Conservation (phyloP, 1,140 invertebrate genomes). For the Alviniconcha marisindica region DNA sequence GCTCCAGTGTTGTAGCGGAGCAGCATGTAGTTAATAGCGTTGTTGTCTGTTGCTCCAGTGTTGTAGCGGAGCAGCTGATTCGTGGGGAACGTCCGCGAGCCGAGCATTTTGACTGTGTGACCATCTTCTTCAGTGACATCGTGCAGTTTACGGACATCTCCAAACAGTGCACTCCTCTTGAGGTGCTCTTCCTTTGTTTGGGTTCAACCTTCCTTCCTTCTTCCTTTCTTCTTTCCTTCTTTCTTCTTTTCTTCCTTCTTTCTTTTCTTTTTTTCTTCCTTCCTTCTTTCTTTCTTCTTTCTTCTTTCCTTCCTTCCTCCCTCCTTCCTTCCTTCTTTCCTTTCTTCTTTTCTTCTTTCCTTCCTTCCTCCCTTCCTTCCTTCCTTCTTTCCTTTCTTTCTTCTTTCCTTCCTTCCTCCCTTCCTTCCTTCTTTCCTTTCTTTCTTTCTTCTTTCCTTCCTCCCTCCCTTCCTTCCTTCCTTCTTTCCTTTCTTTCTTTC, state of each 20-base stretch:
- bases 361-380: background rate
- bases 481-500: background rate
- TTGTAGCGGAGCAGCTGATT: conserved; percentile 57
- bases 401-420: background rate
- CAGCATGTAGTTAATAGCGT: too few species aligned
- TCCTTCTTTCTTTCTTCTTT: background rate
- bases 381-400: conserved; percentile 14
- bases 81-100: conserved; percentile 71
- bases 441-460: background rate
- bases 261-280: background rate
- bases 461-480: background rate
- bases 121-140: conserved; percentile 85
- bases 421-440: background rate
- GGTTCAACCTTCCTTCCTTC: background rate
- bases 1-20: conserved; percentile 74
- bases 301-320: too few species aligned
- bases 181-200: conserved; percentile 63
- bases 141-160: conserved; percentile 87
- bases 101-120: conserved; percentile 74
- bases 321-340: too few species aligned
- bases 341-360: background rate
- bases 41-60: too few species aligned
- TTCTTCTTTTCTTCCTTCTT: too few species aligned
- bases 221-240: background rate
- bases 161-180: conserved; percentile 88